Percentiles rank a stretch among this genome's conserved stretches.
These are phyloP conservation scores for Otus scops DNA, from an alignment of 2,797 vertebrate genomes.

Conservation along the genomic window DNA sequence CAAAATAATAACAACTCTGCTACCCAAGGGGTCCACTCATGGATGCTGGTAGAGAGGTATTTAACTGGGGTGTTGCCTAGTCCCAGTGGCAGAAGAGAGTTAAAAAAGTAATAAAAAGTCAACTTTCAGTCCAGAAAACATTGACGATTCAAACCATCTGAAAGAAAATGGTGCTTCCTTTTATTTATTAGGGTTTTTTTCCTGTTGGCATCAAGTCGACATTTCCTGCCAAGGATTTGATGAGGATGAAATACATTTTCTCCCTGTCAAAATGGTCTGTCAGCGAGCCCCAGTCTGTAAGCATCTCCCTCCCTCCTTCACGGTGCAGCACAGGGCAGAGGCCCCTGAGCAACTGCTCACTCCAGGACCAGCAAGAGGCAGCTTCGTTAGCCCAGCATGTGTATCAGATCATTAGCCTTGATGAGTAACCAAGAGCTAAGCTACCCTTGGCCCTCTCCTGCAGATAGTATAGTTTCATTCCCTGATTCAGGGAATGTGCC, in stretches of 20 bases:
- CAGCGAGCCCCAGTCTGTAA: not conserved
- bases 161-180: not conserved
- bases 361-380: not conserved
- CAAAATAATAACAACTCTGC: not conserved
- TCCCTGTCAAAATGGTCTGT: not conserved
- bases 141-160: not conserved
- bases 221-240: slow-evolving; percentile 36
- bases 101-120: not conserved
- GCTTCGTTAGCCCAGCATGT: not conserved
- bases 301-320: not conserved
- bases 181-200: slow-evolving; percentile 25
- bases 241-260: slow-evolving; percentile 25
- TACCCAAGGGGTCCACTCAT: fast-evolving
- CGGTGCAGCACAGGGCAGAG: not conserved
- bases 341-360: not conserved
- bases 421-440: not conserved
- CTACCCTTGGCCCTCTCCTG: not conserved
- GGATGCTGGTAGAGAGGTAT: not conserved
- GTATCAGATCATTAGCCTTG: not conserved
- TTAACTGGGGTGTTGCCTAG: not conserved
- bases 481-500: not conserved
- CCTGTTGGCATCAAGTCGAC: not conserved
- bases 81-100: not conserved
- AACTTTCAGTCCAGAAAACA: not conserved
- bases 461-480: not conserved